A percentile compares a stretch with the other conserved stretches of the same genome.
These are phyloP conservation scores for Lasioglossum baleicum DNA, from an alignment of 1,140 invertebrate genomes.

Conservation along the genomic window DNA sequence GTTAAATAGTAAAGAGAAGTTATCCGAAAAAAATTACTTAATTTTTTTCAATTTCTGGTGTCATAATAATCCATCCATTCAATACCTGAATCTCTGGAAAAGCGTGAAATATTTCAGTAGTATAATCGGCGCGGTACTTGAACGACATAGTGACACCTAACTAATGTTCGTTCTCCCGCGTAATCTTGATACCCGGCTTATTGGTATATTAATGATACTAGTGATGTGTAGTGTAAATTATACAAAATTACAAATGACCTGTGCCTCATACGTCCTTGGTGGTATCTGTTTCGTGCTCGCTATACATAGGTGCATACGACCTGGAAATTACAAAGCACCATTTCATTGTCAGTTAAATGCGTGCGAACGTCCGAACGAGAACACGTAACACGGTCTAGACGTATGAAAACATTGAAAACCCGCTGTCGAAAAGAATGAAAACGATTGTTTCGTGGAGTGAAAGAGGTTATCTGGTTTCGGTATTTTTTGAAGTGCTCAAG, in stretches of 20 bases:
- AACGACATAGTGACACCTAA: background rate
- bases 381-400: background rate
- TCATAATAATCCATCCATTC: no score
- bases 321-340: conserved; percentile 47
- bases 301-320: conserved; percentile 22
- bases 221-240: conserved; percentile 17
- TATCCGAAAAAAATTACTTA: no score
- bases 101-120: background rate
- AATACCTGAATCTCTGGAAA: background rate
- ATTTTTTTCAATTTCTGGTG: no score
- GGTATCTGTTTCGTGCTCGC: conserved; percentile 11
- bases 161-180: background rate
- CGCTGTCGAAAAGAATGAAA: conserved; percentile 1
- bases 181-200: background rate
- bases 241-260: conserved; percentile 34
- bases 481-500: background rate
- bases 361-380: conserved; percentile 31
- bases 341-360: conserved; percentile 50
- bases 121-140: background rate
- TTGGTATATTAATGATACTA: conserved; percentile 1
- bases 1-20: no score
- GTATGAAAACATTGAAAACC: background rate
- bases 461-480: conserved; percentile 8
- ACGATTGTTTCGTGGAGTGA: conserved; percentile 7
- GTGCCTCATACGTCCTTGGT: conserved; percentile 45